Percentiles rank a stretch among this genome's conserved stretches.
Evolutionary conservation across 2,113 vertebrate genomes (phyloP).

Genomic region (Oncorhynchus clarkii): DNA sequence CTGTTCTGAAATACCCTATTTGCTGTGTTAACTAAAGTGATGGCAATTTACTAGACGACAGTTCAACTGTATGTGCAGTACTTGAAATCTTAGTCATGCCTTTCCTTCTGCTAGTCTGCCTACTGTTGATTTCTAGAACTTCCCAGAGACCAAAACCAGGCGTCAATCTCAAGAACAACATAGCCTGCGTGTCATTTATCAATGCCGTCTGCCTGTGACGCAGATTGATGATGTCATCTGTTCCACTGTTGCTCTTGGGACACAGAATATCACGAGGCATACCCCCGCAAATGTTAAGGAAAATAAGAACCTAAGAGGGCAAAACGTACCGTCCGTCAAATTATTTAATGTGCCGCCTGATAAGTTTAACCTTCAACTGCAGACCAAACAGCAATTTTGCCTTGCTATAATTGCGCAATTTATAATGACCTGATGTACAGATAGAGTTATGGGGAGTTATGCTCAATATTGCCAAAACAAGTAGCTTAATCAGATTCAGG

Average conservation of each 20-base stretch:
- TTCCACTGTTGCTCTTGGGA: conserved; percentile 15
- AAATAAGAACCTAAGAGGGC: conserved; percentile 61
- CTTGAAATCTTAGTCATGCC: neutral
- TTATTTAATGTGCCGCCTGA: conserved; percentile 54
- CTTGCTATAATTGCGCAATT: conserved; percentile 54
- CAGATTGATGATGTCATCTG: neutral
- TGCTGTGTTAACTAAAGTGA: too few relatives aligned
- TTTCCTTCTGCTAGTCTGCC: neutral
- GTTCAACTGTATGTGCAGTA: neutral
- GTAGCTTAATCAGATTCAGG: conserved; percentile 66
- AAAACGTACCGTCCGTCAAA: conserved; percentile 40
- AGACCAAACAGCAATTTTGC: conserved; percentile 61
- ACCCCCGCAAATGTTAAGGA: conserved; percentile 54
- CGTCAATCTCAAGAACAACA: conserved; percentile 16
- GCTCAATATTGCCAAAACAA: conserved; percentile 59
- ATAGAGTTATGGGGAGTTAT: conserved; percentile 44
- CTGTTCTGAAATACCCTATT: neutral
- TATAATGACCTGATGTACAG: conserved; percentile 52
- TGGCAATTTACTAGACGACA: too few relatives aligned
- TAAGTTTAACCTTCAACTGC: conserved; percentile 51
- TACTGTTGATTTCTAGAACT: conserved; percentile 9
- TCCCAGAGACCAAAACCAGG: neutral
- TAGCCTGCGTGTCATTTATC: neutral
- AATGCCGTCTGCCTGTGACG: neutral
- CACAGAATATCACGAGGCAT: conserved; percentile 20